Percentiles rank a stretch among this genome's conserved stretches.
Evolutionary conservation across 1,140 invertebrate species (phyloP).

Genomic region (Sinella curviseta): DNA sequence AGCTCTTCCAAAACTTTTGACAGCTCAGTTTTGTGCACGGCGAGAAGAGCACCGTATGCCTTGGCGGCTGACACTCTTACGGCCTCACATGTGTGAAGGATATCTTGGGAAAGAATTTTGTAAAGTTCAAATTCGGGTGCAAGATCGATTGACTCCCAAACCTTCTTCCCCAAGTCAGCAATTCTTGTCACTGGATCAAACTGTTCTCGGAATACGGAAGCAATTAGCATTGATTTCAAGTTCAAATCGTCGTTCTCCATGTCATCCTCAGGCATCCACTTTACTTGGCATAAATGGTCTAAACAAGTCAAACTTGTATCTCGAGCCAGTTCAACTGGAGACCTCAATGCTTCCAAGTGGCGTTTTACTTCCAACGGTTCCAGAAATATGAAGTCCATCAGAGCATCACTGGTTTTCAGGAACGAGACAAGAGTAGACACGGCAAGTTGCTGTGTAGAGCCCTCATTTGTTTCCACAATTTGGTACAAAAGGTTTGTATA

Average conservation of each 20-base stretch:
- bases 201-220: constrained; percentile 31
- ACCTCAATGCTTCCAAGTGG: constrained; percentile 75
- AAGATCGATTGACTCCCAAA: constrained; percentile 66
- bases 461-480: constrained; percentile 69
- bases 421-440: constrained; percentile 75
- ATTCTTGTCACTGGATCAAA: constrained; percentile 40
- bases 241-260: no score
- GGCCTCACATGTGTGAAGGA: constrained; percentile 74
- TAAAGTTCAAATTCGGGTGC: background rate
- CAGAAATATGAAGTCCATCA: constrained; percentile 61
- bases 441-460: constrained; percentile 73
- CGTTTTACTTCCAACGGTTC: constrained; percentile 71
- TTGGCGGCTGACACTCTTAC: constrained; percentile 76
- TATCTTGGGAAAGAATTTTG: constrained; percentile 66
- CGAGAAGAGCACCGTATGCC: constrained; percentile 71
- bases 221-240: constrained; percentile 37
- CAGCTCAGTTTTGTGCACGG: constrained; percentile 61
- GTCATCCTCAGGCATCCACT: background rate
- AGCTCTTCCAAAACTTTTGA: constrained; percentile 58
- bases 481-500: constrained; percentile 79
- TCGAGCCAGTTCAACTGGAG: constrained; percentile 68
- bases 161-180: constrained; percentile 63
- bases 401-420: constrained; percentile 68
- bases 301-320: constrained; percentile 73
- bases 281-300: constrained; percentile 54